Evolutionary conservation across 2,888 invertebrate species (phyloP), one percentile per base, ranked within the genome.

Genomic region (Microplitis deprimator): DNA sequence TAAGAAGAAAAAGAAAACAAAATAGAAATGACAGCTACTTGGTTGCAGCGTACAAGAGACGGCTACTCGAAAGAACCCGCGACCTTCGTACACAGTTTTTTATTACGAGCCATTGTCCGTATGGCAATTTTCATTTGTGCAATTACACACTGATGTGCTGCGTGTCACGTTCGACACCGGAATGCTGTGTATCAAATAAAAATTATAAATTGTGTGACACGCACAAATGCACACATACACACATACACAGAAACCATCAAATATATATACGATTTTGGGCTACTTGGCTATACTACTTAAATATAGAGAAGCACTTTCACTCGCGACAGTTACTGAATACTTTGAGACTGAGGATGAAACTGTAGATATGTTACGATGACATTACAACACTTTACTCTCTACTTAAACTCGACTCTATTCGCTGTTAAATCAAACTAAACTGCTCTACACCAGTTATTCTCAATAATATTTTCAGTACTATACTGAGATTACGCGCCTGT

Each of bases 71-170:
- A 50, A 50, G 50, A 50, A 50, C 50, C 50, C 50, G 50, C 82
- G 84, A 83, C 85, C 85, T 85, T 87, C 85, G 84, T 79, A 78
- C 83, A 76, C 68, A 75, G 82, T 81, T 84, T 85, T 82, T 79
- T 84, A 84, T 86, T 84, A 83, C 84, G 80, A 79, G 81, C 82
- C 81, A 84, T 85, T 84, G 84, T 85, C 81, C 82, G 71, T 38
- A 64, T 50, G 38, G 60, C 67, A 65, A 73, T 73, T 59, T 67
- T 41, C 77, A 60, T 77, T 77, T 64, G 50, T 77, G 40, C 65
- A 74, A 74, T 77, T 73, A 77, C 77, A 68, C 73, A 61, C 74
- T 65, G 74, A 67, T 60, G 65, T 59, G 29, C 50, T 65, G 65
- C 67, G 67, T 73, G 38, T 61, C 59, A 39, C 38, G 16, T 39